Evolutionary conservation across 2,888 invertebrate species (phyloP), one percentile per base, ranked within the genome.

Genomic region (Rotaria macrura): DNA sequence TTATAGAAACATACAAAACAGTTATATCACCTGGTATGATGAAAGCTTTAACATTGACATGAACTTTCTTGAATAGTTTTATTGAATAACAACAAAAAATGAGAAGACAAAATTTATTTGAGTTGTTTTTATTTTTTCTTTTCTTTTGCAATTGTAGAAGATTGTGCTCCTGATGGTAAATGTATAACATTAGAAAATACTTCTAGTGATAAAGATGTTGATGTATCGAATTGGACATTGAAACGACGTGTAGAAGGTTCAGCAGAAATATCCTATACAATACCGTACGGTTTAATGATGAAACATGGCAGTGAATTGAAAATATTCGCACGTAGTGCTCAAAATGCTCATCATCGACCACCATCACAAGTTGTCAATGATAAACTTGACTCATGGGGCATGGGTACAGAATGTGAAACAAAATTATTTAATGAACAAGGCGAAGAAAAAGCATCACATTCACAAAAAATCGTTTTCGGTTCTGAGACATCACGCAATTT

Each of bases 391-490:
- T 89, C 89, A 55, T 90, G 91, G 92, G 92, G 92, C 84, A 89
- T 90, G 85, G 92, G 92, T 23, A 89, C 90, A 43, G 90, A 91
- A 87, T 91, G 92, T 47, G 90, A 90, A 84, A 92, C 92, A 84
- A 88, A 89, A 38, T 89, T 92, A 86, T 87, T 90, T 88, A 92
- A 92, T 89, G 90, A 90, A 86, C 91, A 91, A 83, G 90, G 90
- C 85, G 92, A 92, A 90, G 92, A 92, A 87, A 90, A 91, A 85
- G 92, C 92, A 86, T 91, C 91, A n/a, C 92, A 92, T 89, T 90
- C 90, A 87, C 92, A 92, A 89, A 91, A 91, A 88, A 92, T 92
- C 29, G 89, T 90, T 86, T 92, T 91, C 88, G 86, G 79, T 49
- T 43, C 72, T 40, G 79, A 85, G 52, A 14, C 74, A 43, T 74